Evolutionary conservation across 2,797 vertebrate genomes (phyloP).

Genomic region (Coranthus polyacanthus): DNA sequence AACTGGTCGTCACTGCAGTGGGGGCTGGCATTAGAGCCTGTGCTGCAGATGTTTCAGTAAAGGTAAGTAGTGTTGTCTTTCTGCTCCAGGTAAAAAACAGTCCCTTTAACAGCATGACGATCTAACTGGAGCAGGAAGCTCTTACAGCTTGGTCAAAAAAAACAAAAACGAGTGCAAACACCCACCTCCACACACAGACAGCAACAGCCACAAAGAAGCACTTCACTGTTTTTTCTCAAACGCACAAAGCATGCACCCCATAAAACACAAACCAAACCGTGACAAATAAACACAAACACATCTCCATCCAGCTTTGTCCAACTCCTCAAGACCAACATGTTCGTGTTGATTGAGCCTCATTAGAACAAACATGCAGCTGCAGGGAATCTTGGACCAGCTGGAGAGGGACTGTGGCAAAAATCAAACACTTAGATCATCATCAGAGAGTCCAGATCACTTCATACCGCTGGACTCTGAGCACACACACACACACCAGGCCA

Average conservation of each 20-base stretch:
- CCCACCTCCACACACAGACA: constrained; percentile 38
- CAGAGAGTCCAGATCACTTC: constrained; percentile 53
- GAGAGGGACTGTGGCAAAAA: constrained; percentile 68
- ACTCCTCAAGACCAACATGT: constrained; percentile 35
- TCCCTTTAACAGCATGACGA: constrained; percentile 1
- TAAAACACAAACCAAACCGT: constrained; percentile 52
- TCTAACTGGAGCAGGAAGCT: constrained; percentile 63
- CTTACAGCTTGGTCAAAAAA: constrained; percentile 2
- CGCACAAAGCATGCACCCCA: constrained; percentile 66
- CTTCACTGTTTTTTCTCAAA: constrained; percentile 19
- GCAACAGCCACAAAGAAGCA: constrained; percentile 22
- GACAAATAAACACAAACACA: constrained; percentile 52
- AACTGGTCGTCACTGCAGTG: constrained; percentile 27
- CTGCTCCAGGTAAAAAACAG: constrained; percentile 58
- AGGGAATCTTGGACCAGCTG: constrained; percentile 69
- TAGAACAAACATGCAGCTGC: constrained; percentile 5
- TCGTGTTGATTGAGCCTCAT: constrained; percentile 9
- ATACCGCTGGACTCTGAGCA: constrained; percentile 54
- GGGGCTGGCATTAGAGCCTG: constrained; percentile 33
- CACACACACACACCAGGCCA: constrained; percentile 61
- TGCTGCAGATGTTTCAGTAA: constrained; percentile 33
- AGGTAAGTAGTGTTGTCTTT: constrained; percentile 38
- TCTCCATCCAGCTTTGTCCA: constrained; percentile 80
- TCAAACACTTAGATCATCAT: constrained; percentile 44
- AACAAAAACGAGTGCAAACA: constrained; percentile 10